phyloP scores from a whole-genome alignment of 2,113 vertebrate species.

The Actenoides lindsayi region DNA sequence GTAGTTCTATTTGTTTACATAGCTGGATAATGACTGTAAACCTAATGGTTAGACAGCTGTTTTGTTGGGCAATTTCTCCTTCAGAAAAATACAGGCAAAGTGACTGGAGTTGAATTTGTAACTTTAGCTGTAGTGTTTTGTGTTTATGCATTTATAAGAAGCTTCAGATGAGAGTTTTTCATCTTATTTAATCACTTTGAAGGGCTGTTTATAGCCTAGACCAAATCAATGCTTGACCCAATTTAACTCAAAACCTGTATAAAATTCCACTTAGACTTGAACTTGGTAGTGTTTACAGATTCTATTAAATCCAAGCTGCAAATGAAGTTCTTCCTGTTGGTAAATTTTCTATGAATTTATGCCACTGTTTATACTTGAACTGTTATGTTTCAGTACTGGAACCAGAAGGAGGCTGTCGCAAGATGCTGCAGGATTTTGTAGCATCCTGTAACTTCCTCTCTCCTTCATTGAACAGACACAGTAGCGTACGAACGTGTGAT shows the following conservation, averaged over 20 bases:
- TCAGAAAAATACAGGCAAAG: neutral
- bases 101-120: neutral
- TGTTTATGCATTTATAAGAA: neutral
- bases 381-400: neutral
- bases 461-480: fast-evolving
- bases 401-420: neutral
- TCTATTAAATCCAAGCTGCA: neutral
- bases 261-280: neutral
- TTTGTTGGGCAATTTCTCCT: neutral
- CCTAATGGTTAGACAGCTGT: neutral
- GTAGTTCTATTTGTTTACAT: neutral
- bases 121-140: neutral
- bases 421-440: neutral
- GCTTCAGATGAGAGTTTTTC: neutral
- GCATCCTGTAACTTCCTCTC: neutral
- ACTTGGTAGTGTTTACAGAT: neutral
- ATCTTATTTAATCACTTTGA: neutral
- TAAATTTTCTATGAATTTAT: neutral
- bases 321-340: neutral
- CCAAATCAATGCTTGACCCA: fast-evolving
- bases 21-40: neutral
- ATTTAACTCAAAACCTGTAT: neutral
- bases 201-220: neutral
- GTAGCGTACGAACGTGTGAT: neutral
- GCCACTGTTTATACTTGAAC: fast-evolving